Conservation (phyloP, 2,888 invertebrate genomes). For the Melanophora roralis region DNA sequence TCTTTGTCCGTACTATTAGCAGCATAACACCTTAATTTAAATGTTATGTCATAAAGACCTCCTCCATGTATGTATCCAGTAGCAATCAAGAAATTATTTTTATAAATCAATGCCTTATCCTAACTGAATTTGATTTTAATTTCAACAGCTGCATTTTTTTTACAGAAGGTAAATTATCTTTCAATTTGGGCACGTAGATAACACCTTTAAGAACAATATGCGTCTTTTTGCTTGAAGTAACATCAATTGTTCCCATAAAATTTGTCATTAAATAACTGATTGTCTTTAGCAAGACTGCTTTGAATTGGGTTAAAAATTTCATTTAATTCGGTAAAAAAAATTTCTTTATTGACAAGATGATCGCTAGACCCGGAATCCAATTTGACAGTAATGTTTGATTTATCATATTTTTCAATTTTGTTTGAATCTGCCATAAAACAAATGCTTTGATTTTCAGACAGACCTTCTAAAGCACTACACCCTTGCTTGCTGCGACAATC, state of each 20-base stretch:
- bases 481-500: not conserved
- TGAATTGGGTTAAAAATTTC: not conserved
- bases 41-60: not conserved
- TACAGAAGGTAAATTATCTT: not conserved
- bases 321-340: no score
- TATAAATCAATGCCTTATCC: not conserved
- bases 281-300: not conserved
- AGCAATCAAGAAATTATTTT: not conserved
- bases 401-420: not conserved
- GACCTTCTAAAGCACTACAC: not conserved
- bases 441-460: not conserved
- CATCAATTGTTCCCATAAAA: not conserved
- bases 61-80: not conserved
- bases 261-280: not conserved
- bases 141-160: conserved; percentile 23
- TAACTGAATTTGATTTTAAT: conserved; percentile 9
- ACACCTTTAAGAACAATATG: conserved; percentile 18
- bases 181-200: conserved; percentile 13
- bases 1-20: not conserved
- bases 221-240: not conserved
- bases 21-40: not conserved
- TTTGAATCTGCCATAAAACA: not conserved
- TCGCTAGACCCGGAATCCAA: not conserved
- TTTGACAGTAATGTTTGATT: not conserved
- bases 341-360: not conserved